Base-by-base conservation (phyloP, 2,113 vertebrate species). In the Saguinus midas region DNA sequence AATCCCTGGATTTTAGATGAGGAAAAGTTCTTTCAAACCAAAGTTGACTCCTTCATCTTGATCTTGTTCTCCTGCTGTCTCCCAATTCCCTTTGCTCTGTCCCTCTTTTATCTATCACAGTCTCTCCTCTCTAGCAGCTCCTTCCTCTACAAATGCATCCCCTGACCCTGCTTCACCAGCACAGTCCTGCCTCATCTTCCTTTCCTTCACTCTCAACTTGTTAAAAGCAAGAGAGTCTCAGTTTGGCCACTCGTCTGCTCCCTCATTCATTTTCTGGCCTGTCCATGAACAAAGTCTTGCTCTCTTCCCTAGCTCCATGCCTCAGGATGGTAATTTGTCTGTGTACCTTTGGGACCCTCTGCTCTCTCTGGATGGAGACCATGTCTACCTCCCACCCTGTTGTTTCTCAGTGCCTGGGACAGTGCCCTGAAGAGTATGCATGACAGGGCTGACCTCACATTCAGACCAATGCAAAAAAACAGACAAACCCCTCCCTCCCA, bases 381-480 rank as follows among this genome's bases (percentile, higher is more conserved):
- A 20, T 3, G n/a, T 40, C 40, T 14, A 12, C 27, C 32, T 73
- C 23, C 50, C 83, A 8, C 40, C 43, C n/a, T 66, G 20, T 52
- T n/a, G 64, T 79, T 75, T 95, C 82, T 88, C 55, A 23, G 61
- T 50, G 61, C 64, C 50, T 29, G 45, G 40, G 55, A 91, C 16
- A 48, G 68, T 25, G 3, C 27, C 64, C 70, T 66, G 52, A 76
- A 84, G 50, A 66, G 50, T 18, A 3, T 50, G 50, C 35, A 11
- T 61, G 13, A 27, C 61, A 57, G 45, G 27, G 66, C 68, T 37
- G 61, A 85, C 68, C 43, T 98, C 75, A 91, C 17, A 12, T 32
- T 96, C 88, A 86, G 48, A 96, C 48, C 25, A 75, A 78, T 81
- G 66, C 75, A 79, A 32, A 84, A 84, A 81, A 32, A 27, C 72